These are phyloP conservation scores for Metallyticus violacea DNA, from an alignment of 2,888 invertebrate species.

Conservation along the genomic window DNA sequence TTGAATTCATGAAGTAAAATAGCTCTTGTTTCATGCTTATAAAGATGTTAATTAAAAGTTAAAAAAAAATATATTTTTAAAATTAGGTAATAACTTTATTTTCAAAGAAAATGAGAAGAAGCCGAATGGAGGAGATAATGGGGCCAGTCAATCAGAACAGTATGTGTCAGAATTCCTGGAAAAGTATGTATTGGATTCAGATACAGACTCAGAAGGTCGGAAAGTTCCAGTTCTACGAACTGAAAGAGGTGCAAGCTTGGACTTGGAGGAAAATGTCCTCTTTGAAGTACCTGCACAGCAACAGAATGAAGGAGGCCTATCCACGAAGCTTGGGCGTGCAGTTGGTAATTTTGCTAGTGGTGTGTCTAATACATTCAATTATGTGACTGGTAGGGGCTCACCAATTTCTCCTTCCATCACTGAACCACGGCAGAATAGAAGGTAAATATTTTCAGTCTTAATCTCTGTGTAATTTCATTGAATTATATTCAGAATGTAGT, in stretches of 20 bases:
- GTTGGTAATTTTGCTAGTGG: slow-evolving; percentile 57
- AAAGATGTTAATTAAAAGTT: too few species aligned
- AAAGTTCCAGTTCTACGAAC: slow-evolving; percentile 52
- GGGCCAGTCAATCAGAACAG: slow-evolving; percentile 46
- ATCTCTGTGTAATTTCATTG: not conserved
- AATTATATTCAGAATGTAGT: not conserved
- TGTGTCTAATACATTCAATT: slow-evolving; percentile 57
- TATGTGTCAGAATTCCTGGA: slow-evolving; percentile 57
- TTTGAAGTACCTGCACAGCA: slow-evolving; percentile 29
- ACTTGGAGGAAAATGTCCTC: slow-evolving; percentile 35
- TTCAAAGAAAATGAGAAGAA: not conserved
- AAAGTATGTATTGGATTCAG: slow-evolving; percentile 60
- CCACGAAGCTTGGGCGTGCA: slow-evolving; percentile 45
- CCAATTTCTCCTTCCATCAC: not conserved
- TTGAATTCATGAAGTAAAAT: too few species aligned
- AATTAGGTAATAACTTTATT: too few species aligned
- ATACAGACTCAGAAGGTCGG: slow-evolving; percentile 60
- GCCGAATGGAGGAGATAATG: not conserved
- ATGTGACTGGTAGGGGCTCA: slow-evolving; percentile 48
- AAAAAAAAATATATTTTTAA: too few species aligned
- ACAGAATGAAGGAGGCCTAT: slow-evolving; percentile 17
- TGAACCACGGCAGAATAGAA: not conserved
- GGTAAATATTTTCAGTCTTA: not conserved
- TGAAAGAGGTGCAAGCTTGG: slow-evolving; percentile 48
- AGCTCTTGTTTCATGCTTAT: too few species aligned